phyloP scores from a whole-genome alignment of 2,113 vertebrate genomes.

The Nothobranchius kuhntae region DNA sequence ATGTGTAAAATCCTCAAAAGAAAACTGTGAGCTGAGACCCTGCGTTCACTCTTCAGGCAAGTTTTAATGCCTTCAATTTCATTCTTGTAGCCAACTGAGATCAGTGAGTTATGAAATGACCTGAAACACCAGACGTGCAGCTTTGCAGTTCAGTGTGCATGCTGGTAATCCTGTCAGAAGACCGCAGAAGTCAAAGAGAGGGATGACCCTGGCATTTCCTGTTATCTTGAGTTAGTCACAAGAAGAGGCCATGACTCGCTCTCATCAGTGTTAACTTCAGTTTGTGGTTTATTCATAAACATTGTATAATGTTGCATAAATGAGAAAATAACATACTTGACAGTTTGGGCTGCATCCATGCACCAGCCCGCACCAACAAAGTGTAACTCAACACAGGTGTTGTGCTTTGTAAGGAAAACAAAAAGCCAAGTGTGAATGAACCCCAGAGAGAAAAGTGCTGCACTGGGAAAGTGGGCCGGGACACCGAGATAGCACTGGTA shows the following conservation, averaged over 20 bases:
- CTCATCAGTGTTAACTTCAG: too few relatives aligned
- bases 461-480: slow-evolving; percentile 80
- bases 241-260: neutral
- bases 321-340: neutral
- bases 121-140: too few relatives aligned
- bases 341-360: neutral
- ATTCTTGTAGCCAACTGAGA: neutral
- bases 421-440: slow-evolving; percentile 74
- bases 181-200: neutral
- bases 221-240: neutral
- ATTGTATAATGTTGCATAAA: neutral
- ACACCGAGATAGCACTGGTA: slow-evolving; percentile 67
- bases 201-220: neutral
- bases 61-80: neutral
- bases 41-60: neutral
- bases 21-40: neutral
- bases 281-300: too few relatives aligned
- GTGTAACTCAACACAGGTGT: slow-evolving; percentile 34
- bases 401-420: slow-evolving; percentile 50
- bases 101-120: neutral
- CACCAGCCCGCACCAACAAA: slow-evolving; percentile 13
- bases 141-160: too few relatives aligned
- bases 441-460: slow-evolving; percentile 81
- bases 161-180: neutral
- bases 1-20: too few relatives aligned